Conservation (phyloP, 2,113 vertebrate genomes). For the Miniopterus natalensis region DNA sequence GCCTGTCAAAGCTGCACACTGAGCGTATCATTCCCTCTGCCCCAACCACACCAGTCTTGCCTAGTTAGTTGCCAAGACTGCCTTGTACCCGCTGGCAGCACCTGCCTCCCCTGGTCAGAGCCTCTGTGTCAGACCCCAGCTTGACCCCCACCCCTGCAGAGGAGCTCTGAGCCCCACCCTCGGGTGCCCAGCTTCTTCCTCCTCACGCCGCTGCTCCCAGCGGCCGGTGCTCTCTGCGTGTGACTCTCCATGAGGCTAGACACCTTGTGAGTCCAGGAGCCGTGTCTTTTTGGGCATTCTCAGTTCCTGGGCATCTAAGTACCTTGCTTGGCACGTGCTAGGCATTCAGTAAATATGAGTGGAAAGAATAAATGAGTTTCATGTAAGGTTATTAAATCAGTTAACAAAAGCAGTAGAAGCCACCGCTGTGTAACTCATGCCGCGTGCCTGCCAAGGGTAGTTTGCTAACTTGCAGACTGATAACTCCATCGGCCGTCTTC, state of each 20-base stretch:
- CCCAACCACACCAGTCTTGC: background rate
- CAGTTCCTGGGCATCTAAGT: background rate
- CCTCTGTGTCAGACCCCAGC: background rate
- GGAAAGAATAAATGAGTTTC: background rate
- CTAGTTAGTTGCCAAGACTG: no score
- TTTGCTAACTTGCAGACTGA: background rate
- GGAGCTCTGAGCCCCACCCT: background rate
- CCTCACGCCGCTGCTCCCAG: accelerated
- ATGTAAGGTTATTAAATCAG: background rate
- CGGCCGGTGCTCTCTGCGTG: accelerated
- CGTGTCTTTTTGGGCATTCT: background rate
- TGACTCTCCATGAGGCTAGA: no score
- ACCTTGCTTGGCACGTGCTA: no score
- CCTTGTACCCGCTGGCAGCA: background rate
- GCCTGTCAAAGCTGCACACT: background rate
- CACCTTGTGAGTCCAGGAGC: background rate
- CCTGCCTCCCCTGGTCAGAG: background rate
- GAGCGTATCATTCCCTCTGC: background rate
- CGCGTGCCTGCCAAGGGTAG: background rate
- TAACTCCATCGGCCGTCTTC: no score
- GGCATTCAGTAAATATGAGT: background rate
- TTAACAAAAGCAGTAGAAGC: background rate
- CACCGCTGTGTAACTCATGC: background rate
- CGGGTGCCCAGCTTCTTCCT: background rate
- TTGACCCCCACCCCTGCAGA: accelerated